Percentiles rank a stretch among this genome's conserved stretches.
phyloP scores from a whole-genome alignment of 2,797 vertebrate genomes.

The Crenuchus spilurus region DNA sequence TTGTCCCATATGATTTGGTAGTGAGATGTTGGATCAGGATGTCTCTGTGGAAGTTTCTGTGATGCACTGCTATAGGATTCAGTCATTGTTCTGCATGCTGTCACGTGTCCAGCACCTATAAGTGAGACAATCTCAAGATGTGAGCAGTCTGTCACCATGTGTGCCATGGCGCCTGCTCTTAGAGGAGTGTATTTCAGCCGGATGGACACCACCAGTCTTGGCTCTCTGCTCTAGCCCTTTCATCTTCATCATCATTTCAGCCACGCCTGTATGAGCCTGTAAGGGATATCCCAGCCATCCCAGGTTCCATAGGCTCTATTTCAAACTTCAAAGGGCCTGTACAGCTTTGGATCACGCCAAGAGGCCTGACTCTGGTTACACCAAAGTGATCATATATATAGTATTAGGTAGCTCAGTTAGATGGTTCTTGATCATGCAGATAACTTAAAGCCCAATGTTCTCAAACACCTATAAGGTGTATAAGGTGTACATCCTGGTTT shows the following conservation, averaged over 20 bases:
- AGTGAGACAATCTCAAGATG: constrained; percentile 2
- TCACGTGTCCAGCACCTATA: no score
- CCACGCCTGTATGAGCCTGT: constrained; percentile 7
- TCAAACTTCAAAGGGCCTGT: constrained; percentile 28
- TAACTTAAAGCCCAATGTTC: no score
- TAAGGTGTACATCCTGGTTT: no score
- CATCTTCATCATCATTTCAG: constrained; percentile 9
- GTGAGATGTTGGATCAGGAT: no score
- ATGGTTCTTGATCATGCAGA: no score
- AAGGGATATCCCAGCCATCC: constrained; percentile 28
- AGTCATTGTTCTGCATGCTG: no score
- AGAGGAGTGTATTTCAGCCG: constrained; percentile 9
- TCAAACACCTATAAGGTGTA: no score
- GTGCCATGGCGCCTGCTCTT: background rate
- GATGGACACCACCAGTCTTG: background rate
- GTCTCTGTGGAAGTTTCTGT: no score
- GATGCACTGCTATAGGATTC: no score
- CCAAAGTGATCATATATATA: background rate
- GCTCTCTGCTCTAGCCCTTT: constrained; percentile 5
- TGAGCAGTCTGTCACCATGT: constrained; percentile 8
- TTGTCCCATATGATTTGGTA: no score
- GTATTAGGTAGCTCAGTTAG: background rate
- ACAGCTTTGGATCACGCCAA: background rate
- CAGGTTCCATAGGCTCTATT: constrained; percentile 7
- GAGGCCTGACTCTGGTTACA: background rate